Base-by-base conservation (phyloP, 2,113 vertebrate genomes). In the Engystomops pustulosus region DNA sequence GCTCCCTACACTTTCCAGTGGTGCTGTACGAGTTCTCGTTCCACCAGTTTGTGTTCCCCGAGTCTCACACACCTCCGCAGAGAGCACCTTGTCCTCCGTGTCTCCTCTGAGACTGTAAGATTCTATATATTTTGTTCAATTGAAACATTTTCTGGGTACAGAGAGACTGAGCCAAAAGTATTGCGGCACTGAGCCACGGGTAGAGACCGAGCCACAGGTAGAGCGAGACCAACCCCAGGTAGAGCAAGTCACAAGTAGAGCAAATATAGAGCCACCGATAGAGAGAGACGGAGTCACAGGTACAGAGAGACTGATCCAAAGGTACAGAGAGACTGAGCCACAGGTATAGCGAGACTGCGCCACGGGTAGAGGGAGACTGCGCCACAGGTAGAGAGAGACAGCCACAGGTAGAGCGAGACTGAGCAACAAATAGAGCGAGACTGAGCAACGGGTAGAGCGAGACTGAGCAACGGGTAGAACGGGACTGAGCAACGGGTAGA, bases 11-110 rank as follows among this genome's bases (percentile, higher is more conserved):
- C 92, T 98, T 69, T 94, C 96, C 85, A 96, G 91, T 0, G 98
- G 98, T 1, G 96, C 95, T 0, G 93, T 99, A 87, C 91, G 89
- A 62, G 95, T 99, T 68, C 90, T 93, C 1, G 95, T 98, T 0
- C 97, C 98, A 0, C 88, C 95, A 0, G 92, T 96, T 70, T 99
- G 97, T 8, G 93, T 94, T 12, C 98, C 98, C 0, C 94, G 87
- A 0, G 95, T 99, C 23, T 93, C 95, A 82, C 94, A 95, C 86
- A 91, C 91, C 89, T 89, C 93, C 88, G 89, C 92, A 0, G 94
- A 96, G 32, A 93, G 89, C 12, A 90, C 92, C 44, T 86, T 89
- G 34, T 49, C 94, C 69, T 91, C 93, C 30, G 92, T 89, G 36
- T 94, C 94, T 85, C 94, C 93, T 86, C 88, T 90, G 80, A 93